Evolutionary conservation across 1,140 invertebrate species (phyloP), one percentile per base, ranked within the genome.

Genomic region (Ceratoteleas bidentatus): DNA sequence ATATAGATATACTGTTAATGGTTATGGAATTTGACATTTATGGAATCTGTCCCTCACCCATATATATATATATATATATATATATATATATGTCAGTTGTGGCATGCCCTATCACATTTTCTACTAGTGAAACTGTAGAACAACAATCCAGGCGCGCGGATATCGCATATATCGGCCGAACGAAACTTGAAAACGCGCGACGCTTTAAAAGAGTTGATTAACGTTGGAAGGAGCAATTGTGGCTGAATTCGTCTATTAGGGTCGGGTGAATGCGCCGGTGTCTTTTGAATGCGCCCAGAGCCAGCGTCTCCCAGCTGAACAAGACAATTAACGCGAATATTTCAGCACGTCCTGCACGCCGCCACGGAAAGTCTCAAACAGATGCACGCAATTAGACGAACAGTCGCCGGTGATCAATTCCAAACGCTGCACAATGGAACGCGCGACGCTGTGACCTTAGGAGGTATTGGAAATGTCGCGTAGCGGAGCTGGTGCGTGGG

Each of bases 301-400:
- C 47, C 16, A 40, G 40, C 34, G 58, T 61, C 61, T 77, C 57
- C 61, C 52, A 15, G 6, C 45, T 50, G 61, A 62, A 73, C 61
- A 58, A 66, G 69, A 64, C 64, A 81, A 81, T 81, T 64, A 80
- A 65, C 69, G 57, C 56, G 38, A 64, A 69, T 74, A 74, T 80
- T 73, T 79, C 45, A 61, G 68, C 60, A 64, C 61, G 69, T 68
- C 38, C 69, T 50, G 49, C 57, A 54, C 65, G 45, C 57, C 65
- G 45, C 57, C 34, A 69, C 58, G 70, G 70, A 40, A 58, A 70
- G 72, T 72, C 54, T 49, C 65, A 61, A 77, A 77, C 68, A 82
- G 68, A 77, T 73, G 74, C 69, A 70, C 53, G 80, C 52, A 82
- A 82, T 82, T 82, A 82, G 80, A 77, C 69, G 80, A 82, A 82